Evolutionary conservation across 2,888 invertebrate genomes (phyloP).

Genomic region (Hetaerina titia): DNA sequence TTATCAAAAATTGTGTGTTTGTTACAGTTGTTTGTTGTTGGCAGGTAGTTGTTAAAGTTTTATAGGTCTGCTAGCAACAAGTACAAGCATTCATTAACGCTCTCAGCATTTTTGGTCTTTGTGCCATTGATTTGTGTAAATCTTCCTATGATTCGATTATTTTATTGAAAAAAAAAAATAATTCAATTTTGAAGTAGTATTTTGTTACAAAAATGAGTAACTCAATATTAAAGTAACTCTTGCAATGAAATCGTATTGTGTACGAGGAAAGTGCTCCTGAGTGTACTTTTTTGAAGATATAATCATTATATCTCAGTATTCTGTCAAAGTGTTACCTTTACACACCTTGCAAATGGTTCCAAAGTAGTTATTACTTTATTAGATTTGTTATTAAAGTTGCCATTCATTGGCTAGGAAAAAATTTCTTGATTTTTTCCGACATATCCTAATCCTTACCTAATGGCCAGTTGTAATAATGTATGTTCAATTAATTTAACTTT

Average conservation of each 20-base stretch:
- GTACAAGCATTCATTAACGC: neutral
- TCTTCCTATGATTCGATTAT: neutral
- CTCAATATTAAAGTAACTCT: neutral
- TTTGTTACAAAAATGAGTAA: neutral
- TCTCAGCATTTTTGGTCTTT: slow-evolving; percentile 1
- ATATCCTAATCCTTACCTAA: neutral
- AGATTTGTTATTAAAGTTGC: slow-evolving; percentile 4
- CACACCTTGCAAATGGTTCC: neutral
- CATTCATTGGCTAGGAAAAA: neutral
- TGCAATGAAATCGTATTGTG: neutral
- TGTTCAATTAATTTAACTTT: neutral
- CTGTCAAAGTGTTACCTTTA: neutral
- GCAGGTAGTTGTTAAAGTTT: slow-evolving; percentile 36
- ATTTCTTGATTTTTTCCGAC: neutral
- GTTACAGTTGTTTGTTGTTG: neutral
- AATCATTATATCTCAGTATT: slow-evolving; percentile 8
- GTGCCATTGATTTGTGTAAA: slow-evolving; percentile 9
- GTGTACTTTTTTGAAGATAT: neutral
- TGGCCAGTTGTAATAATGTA: neutral
- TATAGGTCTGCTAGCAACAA: slow-evolving; percentile 22
- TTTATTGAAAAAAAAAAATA: neutral
- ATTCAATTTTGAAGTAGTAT: neutral
- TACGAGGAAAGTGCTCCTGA: neutral
- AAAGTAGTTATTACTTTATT: neutral
- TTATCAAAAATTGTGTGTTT: slow-evolving; percentile 15